These are phyloP conservation scores for Andrena bicolor DNA, from an alignment of 2,888 invertebrate species.

Conservation along the genomic window DNA sequence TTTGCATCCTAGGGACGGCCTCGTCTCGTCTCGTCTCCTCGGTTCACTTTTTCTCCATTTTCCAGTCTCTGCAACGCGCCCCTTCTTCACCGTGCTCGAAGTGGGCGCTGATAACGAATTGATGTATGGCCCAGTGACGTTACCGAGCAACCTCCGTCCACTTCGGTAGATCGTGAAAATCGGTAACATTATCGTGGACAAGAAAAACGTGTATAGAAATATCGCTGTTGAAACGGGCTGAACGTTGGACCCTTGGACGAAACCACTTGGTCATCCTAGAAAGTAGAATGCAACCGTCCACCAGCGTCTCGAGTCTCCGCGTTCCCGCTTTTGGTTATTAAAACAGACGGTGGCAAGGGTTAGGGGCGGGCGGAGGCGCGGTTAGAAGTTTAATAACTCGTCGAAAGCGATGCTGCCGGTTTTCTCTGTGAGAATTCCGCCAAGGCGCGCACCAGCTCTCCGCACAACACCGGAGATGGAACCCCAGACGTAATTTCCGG, in stretches of 20 bases:
- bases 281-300: too few relatives aligned
- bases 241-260: too few relatives aligned
- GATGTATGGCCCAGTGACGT: constrained; percentile 84
- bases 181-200: constrained; percentile 70
- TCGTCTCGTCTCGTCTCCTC: constrained; percentile 34
- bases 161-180: constrained; percentile 83
- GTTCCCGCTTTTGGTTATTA: constrained; percentile 59
- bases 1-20: not conserved
- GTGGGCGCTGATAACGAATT: constrained; percentile 83
- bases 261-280: too few relatives aligned
- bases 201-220: constrained; percentile 35
- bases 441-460: constrained; percentile 76
- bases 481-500: constrained; percentile 84
- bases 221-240: not conserved
- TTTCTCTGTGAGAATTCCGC: constrained; percentile 72
- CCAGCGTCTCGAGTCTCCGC: not conserved
- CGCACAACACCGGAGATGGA: constrained; percentile 84
- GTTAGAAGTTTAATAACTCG: constrained; percentile 80
- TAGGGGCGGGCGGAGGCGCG: constrained; percentile 51
- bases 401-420: constrained; percentile 49
- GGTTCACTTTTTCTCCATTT: constrained; percentile 48
- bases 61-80: constrained; percentile 58
- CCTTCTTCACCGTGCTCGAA: constrained; percentile 63
- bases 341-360: constrained; percentile 61
- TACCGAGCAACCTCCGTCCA: constrained; percentile 76